Evolutionary conservation across 1,140 invertebrate species (phyloP).

Genomic region (Planococcus citri): DNA sequence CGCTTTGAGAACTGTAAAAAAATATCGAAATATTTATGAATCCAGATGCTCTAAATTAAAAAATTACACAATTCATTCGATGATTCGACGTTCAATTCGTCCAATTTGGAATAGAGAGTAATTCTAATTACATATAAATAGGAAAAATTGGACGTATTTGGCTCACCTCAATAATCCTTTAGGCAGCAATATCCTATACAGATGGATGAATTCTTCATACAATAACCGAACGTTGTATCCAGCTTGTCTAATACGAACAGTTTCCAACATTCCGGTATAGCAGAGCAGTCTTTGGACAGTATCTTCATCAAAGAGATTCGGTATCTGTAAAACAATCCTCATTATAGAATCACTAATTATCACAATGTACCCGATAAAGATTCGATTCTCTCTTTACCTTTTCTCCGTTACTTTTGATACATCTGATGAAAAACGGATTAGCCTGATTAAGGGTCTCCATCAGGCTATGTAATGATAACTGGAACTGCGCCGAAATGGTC

Average conservation of each 20-base stretch:
- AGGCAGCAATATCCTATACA: slow-evolving; percentile 82
- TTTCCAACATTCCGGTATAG: slow-evolving; percentile 95
- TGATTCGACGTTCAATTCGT: too few species aligned
- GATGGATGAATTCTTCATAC: slow-evolving; percentile 87
- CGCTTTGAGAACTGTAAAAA: slow-evolving; percentile 49
- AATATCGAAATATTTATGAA: neutral
- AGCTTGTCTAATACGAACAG: slow-evolving; percentile 84
- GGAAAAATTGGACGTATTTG: too few species aligned
- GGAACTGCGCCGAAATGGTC: slow-evolving; percentile 88
- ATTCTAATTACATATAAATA: too few species aligned
- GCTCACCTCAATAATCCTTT: slow-evolving; percentile 57
- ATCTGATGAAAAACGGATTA: slow-evolving; percentile 93
- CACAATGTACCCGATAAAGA: too few species aligned
- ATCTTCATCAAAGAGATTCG: slow-evolving; percentile 86
- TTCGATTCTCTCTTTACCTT: slow-evolving; percentile 46
- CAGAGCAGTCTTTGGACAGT: slow-evolving; percentile 72
- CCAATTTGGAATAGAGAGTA: too few species aligned
- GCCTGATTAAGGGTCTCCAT: slow-evolving; percentile 91
- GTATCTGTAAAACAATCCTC: slow-evolving; percentile 39
- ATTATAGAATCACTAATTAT: too few species aligned
- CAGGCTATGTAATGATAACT: slow-evolving; percentile 74
- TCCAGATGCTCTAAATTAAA: too few species aligned
- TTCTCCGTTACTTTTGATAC: slow-evolving; percentile 88
- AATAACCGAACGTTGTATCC: slow-evolving; percentile 87
- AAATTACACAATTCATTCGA: too few species aligned